Evolutionary conservation across 2,797 vertebrate genomes (phyloP), one percentile per base, ranked within the genome.

Genomic region (Apogon talboti): DNA sequence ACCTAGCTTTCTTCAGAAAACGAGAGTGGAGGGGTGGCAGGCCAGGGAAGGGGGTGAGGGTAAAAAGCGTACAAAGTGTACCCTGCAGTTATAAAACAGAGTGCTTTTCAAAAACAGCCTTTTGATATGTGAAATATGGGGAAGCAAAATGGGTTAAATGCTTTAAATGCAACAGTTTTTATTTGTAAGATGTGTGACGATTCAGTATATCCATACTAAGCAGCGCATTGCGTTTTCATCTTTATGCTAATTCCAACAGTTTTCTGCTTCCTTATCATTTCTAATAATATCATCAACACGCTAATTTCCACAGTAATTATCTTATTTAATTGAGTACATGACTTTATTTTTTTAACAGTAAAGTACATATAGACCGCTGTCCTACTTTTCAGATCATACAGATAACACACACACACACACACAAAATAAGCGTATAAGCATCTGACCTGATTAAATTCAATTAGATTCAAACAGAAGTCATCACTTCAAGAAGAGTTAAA

Each of bases 141-240:
- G 54, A 88, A 91, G 88, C 87, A 86, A 92, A 90, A 92, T 60
- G 91, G 91, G 91, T 92, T 93, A 93, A 94, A 92, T 92, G 90
- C 83, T 89, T 89, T 88, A 91, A 93, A 92, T 88, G 85, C 86
- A 86, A 78, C 82, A 82, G 74, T 72, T 91, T 91, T 89, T 89
- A 88, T 91, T 90, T 85, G 81, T 81, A 68, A 83, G 81, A 71
- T 79, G 74, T 74, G 66, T 30, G 67, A 76, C 21, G 59, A 71
- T 76, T 78, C 61, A 16, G 46, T 76, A 83, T 74, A 84, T 84
- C 83, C 76, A 86, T 55, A 72, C 43, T 54, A 47, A 76, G 49
- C 13, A 83, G 53, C 9, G 30, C 48, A 12, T 58, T 50, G 47
- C 59, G 48, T 71, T 50, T 59, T 61, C n/a, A 63, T 40, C 64